A percentile compares a stretch with the other conserved stretches of the same genome.
Conservation (phyloP, 1,140 invertebrate species). For the Teleopsis dalmanni region DNA sequence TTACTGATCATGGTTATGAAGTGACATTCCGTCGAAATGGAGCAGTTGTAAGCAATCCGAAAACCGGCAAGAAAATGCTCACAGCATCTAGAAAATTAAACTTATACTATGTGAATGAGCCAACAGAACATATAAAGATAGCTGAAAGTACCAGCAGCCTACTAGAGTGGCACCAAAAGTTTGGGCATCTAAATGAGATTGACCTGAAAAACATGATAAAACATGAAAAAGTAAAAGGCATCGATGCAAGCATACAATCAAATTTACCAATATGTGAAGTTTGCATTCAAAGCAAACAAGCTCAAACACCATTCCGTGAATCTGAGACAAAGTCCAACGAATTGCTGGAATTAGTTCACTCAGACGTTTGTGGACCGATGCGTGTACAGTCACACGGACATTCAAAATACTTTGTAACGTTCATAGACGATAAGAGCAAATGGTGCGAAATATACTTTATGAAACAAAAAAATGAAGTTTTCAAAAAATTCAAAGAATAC, state of each 20-base stretch:
- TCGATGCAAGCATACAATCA: background rate
- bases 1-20: conserved; percentile 1
- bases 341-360: conserved; percentile 17
- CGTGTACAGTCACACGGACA: conserved; percentile 20
- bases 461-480: conserved; percentile 5
- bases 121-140: background rate
- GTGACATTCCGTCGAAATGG: too few species aligned
- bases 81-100: background rate
- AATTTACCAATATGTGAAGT: conserved; percentile 9
- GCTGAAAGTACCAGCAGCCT: too few species aligned
- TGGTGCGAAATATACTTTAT: conserved; percentile 7
- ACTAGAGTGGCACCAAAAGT: too few species aligned
- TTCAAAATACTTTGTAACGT: conserved; percentile 29
- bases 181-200: background rate
- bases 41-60: background rate
- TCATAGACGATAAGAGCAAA: conserved; percentile 9
- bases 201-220: background rate
- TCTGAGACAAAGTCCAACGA: conserved; percentile 1
- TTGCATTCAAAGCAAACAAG: conserved; percentile 10
- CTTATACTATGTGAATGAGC: conserved; percentile 1
- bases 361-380: too few species aligned
- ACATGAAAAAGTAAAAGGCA: background rate
- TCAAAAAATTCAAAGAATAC: too few species aligned
- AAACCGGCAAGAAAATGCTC: background rate
- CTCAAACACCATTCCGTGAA: conserved; percentile 2